Evolutionary conservation across 2,797 vertebrate genomes (phyloP), one percentile per base, ranked within the genome.

Genomic region (Chaenodraco wilsoni): DNA sequence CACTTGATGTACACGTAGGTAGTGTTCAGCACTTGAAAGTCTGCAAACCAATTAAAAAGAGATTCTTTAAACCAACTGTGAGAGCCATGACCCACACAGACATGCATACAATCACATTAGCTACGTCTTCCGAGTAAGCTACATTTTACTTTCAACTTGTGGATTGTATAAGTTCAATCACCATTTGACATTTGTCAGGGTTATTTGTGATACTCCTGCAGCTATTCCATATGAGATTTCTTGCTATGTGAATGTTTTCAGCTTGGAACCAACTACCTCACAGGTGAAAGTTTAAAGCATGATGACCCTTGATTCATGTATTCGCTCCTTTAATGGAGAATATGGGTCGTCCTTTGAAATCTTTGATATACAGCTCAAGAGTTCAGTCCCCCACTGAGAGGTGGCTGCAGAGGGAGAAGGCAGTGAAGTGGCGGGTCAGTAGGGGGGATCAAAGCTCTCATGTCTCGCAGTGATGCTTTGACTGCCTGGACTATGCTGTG

Each of bases 31-130:
- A 79, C 83, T 90, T 92, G 81, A 93, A 89, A 80, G 92, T 92
- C 81, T 89, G 90, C 89, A 89, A 92, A 82, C 90, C 91, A 89
- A 95, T 94, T 85, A 95, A 91, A 95, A 91, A 91, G 77, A 93
- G 84, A 86, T 94, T 94, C 77, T 92, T 86, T 74, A 93, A 93
- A 91, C 85, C 86, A 19, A 85, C 88, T 89, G 90, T 76, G 87
- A 91, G 91, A 90, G 90, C 93, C 75, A 76, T 92, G 88, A 94
- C 92, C 94, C 91, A 92, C 84, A 92, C 83, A 77, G 89, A 94
- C 75, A 87, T 78, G 74, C 81, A 83, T 72, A 90, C 93, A 89
- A 85, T 89, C 78, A 56, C 73, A 83, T 88, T 87, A 85, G 67
- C 48, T 50, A 55, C 62, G 76, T 85, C 76, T 82, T 88, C 78